These are phyloP conservation scores for Casuarius casuarius DNA, from an alignment of 2,113 vertebrate genomes.

Conservation along the genomic window DNA sequence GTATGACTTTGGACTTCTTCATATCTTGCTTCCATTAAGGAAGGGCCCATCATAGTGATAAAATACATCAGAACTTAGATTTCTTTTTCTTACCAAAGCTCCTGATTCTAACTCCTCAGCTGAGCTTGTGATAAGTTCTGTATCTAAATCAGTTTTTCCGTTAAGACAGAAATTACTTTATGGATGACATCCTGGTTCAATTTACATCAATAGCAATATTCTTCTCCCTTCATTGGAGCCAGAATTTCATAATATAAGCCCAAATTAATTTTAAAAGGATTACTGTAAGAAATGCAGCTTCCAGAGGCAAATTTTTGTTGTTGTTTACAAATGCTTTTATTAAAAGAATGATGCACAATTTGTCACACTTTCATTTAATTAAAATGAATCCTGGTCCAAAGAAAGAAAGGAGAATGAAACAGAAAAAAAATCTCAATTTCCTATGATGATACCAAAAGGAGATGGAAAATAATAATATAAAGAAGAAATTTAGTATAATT, in stretches of 20 bases:
- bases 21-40: neutral
- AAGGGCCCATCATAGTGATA: neutral
- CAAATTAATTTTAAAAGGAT: conserved; percentile 29
- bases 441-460: neutral
- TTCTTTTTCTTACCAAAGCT: neutral
- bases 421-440: neutral
- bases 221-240: neutral
- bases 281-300: neutral
- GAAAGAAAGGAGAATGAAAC: neutral
- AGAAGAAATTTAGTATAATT: neutral
- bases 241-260: conserved; percentile 7
- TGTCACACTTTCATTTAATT: neutral
- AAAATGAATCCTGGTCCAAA: neutral
- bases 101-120: neutral
- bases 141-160: conserved; percentile 1
- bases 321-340: neutral
- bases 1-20: accelerated
- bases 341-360: neutral
- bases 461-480: neutral
- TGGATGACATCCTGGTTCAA: conserved; percentile 19
- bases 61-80: neutral
- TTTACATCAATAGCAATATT: conserved; percentile 10
- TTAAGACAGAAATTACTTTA: conserved; percentile 28
- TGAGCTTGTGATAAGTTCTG: neutral
- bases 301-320: neutral